Evolutionary conservation across 2,888 invertebrate genomes (phyloP).

Genomic region (Aspidapion aeneum): DNA sequence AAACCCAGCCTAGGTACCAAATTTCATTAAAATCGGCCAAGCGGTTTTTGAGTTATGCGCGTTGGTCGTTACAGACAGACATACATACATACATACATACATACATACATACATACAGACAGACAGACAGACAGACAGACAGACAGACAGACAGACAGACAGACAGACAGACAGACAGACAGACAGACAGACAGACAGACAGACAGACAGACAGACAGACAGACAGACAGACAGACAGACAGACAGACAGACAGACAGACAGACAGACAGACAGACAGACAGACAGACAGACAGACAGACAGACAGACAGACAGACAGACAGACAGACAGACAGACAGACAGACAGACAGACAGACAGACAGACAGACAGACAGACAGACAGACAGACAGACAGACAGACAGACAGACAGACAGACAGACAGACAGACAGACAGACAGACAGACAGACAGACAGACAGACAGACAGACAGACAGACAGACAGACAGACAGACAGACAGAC

Average conservation of each 20-base stretch:
- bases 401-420: conserved; percentile 15
- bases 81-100: too few relatives aligned
- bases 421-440: conserved; percentile 14
- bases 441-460: conserved; percentile 15
- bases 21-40: too few relatives aligned
- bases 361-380: conserved; percentile 14
- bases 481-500: conserved; percentile 14
- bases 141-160: conserved; percentile 12
- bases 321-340: conserved; percentile 15
- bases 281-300: conserved; percentile 14
- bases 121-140: conserved; percentile 14
- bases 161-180: conserved; percentile 13
- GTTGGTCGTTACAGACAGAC: too few relatives aligned
- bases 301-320: conserved; percentile 13
- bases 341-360: conserved; percentile 15
- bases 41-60: too few relatives aligned
- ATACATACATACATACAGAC: too few relatives aligned
- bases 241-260: conserved; percentile 14
- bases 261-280: conserved; percentile 15
- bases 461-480: conserved; percentile 13
- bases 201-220: conserved; percentile 14
- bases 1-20: too few relatives aligned
- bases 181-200: conserved; percentile 15
- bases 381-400: conserved; percentile 15
- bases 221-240: conserved; percentile 13